Evolutionary conservation across 23 tunicate species (phyloP).

Genomic region (Clavelina lepadiformis): DNA sequence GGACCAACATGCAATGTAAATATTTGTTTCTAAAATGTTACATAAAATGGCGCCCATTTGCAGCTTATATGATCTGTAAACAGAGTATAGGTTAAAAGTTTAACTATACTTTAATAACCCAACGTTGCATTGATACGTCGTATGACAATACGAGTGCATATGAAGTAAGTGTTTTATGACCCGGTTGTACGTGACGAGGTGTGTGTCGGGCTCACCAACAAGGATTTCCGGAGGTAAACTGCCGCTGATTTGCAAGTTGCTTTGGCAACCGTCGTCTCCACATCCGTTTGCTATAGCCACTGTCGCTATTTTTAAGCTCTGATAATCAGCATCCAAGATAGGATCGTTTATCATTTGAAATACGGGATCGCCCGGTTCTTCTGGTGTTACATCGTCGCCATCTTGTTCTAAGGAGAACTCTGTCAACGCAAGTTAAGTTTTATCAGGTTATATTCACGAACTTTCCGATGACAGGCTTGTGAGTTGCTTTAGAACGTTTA

Average conservation of each 20-base stretch:
- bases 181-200: too few relatives aligned
- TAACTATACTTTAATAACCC: too few relatives aligned
- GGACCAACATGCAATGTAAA: too few relatives aligned
- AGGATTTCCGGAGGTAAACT: conserved; percentile 40
- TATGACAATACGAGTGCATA: too few relatives aligned
- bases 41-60: too few relatives aligned
- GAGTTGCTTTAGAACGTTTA: too few relatives aligned
- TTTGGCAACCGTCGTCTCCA: conserved; percentile 65
- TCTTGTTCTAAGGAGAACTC: conserved; percentile 35
- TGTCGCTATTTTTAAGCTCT: neutral
- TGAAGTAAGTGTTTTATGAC: too few relatives aligned
- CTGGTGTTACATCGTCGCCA: conserved; percentile 6
- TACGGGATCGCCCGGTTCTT: conserved; percentile 15
- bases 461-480: neutral
- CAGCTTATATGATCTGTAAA: too few relatives aligned
- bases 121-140: too few relatives aligned
- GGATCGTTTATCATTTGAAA: conserved; percentile 57
- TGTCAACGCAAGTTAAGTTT: neutral
- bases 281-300: conserved; percentile 34
- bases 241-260: conserved; percentile 42
- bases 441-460: neutral
- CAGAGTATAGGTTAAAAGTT: too few relatives aligned
- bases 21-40: too few relatives aligned
- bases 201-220: conserved; percentile 32
- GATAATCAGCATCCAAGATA: conserved; percentile 54